Evolutionary conservation across 2,113 vertebrate genomes (phyloP).

Genomic region (Phylloscopus whistleri): DNA sequence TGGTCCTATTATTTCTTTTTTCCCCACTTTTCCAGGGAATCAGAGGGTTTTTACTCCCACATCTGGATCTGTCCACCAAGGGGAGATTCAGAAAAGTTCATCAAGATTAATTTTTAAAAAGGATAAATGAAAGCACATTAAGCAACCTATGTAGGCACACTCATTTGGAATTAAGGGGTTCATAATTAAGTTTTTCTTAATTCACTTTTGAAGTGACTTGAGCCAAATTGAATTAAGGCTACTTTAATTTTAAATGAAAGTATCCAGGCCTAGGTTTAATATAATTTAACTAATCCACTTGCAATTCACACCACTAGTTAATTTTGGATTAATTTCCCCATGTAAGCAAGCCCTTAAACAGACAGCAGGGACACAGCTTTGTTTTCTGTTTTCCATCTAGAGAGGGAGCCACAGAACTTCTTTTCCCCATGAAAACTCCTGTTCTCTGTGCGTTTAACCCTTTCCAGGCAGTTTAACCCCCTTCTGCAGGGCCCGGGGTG

Average conservation of each 20-base stretch:
- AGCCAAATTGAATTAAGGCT: conserved; percentile 62
- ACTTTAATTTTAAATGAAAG: conserved; percentile 59
- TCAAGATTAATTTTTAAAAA: conserved; percentile 51
- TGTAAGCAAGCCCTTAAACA: not conserved
- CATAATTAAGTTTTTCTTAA: conserved; percentile 51
- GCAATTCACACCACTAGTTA: conserved; percentile 59
- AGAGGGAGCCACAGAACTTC: not conserved
- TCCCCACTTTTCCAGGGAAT: not conserved
- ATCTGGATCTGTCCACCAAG: not conserved
- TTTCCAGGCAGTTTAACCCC: not conserved
- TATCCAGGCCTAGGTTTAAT: conserved; percentile 41
- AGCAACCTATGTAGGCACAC: conserved; percentile 35
- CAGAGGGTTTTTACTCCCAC: not conserved
- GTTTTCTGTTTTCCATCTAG: conserved; percentile 4
- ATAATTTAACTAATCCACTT: conserved; percentile 58
- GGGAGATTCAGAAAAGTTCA: not conserved
- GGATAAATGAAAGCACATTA: conserved; percentile 51
- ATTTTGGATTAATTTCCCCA: conserved; percentile 47
- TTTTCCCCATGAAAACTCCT: not conserved
- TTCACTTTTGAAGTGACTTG: conserved; percentile 58
- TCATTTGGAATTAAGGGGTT: conserved; percentile 53
- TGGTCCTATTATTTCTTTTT: not conserved
- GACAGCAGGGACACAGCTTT: not conserved
- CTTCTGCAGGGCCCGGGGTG: not conserved
- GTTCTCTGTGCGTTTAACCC: not conserved